Base-by-base conservation (phyloP, 2,797 vertebrate species). In the Sitta carolinensis region DNA sequence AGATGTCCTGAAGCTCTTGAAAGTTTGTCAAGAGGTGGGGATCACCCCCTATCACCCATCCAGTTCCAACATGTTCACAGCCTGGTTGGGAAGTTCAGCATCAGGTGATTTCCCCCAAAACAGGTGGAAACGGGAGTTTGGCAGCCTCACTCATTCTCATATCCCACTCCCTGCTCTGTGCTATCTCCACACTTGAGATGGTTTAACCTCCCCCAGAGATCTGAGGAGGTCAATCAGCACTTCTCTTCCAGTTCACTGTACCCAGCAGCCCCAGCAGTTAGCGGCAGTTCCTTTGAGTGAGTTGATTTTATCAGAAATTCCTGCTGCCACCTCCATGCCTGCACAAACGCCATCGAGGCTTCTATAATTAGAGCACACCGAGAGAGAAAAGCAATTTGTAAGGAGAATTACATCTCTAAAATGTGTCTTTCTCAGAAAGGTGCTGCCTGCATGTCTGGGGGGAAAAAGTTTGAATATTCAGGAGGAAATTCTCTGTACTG, bases 291-390 rank as follows among this genome's bases (percentile, higher is more conserved):
- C 67, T 62, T 55, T 26, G 78, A 93, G 88, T 11, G 66, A 81
- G 84, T 43, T 84, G 92, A 90, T 90, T 88, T 75, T 68, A 74
- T 86, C 93, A 90, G 76, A 85, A 90, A 89, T 68, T 78, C 69
- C 86, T 68, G 75, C 72, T 52, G 57, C 82, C 9, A 5, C 77
- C 77, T 94, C 76, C 5, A 4, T 34, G 38, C 1, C 0, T 9
- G 36, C 73, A 23, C 63, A 67, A 57, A 30, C 36, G 22, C 45
- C 8, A 1, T 5, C 19, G 29, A 75, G 40, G 75, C 45, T 90
- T 74, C 94, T 91, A 58, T 84, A 88, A 90, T 83, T 78, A 91
- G 74, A 84, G 88, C 55, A 50, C 51, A 57, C 51, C 1, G 1
- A 75, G 77, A 86, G 47, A 84, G 77, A 92, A 86, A 88, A 86